phyloP scores from a whole-genome alignment of 2,888 invertebrate genomes.

The Eilema depressum region DNA sequence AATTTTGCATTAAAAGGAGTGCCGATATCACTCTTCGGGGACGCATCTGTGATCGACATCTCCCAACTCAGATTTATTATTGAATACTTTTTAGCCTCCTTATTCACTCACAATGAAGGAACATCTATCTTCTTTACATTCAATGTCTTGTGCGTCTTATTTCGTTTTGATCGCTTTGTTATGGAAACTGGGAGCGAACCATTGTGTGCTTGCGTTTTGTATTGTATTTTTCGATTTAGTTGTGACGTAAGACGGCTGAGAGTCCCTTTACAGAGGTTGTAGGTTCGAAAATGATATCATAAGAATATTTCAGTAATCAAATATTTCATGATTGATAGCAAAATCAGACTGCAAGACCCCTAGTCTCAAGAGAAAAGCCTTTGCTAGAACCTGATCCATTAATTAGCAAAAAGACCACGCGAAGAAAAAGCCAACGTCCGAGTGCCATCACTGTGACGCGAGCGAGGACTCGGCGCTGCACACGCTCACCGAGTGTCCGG shows the following conservation, averaged over 20 bases:
- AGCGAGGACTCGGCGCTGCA: too few species aligned
- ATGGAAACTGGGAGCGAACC: constrained; percentile 34
- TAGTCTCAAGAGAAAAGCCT: too few species aligned
- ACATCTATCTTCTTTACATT: constrained; percentile 75
- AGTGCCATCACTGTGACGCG: too few species aligned
- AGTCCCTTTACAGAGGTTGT: not conserved
- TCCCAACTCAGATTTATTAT: constrained; percentile 77
- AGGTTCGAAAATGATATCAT: not conserved
- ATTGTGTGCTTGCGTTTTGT: constrained; percentile 19
- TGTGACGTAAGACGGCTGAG: not conserved
- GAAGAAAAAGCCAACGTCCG: too few species aligned
- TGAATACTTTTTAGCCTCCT: constrained; percentile 76
- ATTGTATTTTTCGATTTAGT: not conserved
- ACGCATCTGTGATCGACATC: constrained; percentile 83
- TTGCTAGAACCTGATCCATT: too few species aligned
- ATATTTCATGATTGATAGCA: too few species aligned
- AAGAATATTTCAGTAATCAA: not conserved
- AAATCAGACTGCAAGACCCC: too few species aligned
- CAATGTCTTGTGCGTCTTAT: constrained; percentile 51
- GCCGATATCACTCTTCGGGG: constrained; percentile 66
- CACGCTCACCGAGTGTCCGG: too few species aligned
- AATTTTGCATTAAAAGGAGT: constrained; percentile 73
- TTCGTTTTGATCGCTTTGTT: constrained; percentile 46
- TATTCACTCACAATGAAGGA: constrained; percentile 68
- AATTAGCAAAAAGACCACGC: too few species aligned